These are phyloP conservation scores for Leptarthrus brevirostris DNA, from an alignment of 2,888 invertebrate species.

Conservation along the genomic window DNA sequence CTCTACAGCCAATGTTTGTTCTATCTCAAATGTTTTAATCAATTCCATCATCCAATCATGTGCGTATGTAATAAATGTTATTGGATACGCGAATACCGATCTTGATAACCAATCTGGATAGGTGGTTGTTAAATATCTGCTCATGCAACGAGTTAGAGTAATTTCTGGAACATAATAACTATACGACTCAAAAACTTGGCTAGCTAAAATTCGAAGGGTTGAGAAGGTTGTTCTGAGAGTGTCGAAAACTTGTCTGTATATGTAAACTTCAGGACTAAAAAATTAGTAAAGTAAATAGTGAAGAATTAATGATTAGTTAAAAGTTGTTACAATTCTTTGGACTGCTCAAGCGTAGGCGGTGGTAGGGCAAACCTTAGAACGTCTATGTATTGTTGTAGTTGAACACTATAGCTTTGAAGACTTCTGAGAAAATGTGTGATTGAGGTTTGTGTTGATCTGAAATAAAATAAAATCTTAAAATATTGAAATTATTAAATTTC, in stretches of 20 bases:
- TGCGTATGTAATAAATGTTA: not conserved
- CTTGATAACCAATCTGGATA: not conserved
- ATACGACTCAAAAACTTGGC: not conserved
- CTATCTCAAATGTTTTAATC: not conserved
- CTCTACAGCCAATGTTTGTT: not conserved
- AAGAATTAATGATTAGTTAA: not conserved
- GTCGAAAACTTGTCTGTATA: not conserved
- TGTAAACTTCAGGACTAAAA: not conserved
- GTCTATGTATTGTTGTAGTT: not conserved
- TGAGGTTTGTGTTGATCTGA: not conserved
- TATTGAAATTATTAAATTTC: no score
- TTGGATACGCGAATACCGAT: not conserved
- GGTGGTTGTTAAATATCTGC: not conserved
- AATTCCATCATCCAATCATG: not conserved
- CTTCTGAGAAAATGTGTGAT: not conserved
- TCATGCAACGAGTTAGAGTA: not conserved
- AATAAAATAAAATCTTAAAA: no score
- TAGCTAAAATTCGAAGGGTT: not conserved
- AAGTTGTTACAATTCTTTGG: slow-evolving; percentile 1
- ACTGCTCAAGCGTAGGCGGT: not conserved
- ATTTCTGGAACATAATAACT: not conserved
- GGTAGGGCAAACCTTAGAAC: not conserved
- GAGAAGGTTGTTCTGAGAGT: not conserved
- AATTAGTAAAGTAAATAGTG: not conserved
- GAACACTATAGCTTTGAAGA: not conserved